Conservation (phyloP, 92 coral and sea anemone species). For the Plumapathes pennacea region DNA sequence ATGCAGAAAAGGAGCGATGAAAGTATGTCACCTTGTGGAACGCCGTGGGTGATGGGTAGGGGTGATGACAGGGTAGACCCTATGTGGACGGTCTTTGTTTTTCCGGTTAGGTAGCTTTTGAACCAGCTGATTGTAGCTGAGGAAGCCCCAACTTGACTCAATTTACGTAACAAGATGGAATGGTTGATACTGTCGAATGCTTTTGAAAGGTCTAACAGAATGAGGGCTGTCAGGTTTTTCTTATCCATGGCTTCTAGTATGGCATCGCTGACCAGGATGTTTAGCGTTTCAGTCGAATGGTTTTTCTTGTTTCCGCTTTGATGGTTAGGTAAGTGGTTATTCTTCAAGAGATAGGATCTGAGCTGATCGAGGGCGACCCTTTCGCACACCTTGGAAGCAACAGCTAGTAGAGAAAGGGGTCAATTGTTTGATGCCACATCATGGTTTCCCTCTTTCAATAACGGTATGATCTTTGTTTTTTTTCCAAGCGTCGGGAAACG, state of each 20-base stretch:
- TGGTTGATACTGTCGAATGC: too few relatives aligned
- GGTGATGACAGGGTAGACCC: slow-evolving; percentile 39
- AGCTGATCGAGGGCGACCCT: slow-evolving; percentile 46
- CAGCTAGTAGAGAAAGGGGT: slow-evolving; percentile 39
- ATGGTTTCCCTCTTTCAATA: slow-evolving; percentile 40
- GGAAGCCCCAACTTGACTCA: too few relatives aligned
- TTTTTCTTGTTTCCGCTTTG: neutral
- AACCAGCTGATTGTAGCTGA: too few relatives aligned
- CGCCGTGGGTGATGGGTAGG: slow-evolving; percentile 51
- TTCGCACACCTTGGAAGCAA: slow-evolving; percentile 53
- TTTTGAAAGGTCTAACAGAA: too few relatives aligned
- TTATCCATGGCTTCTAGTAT: too few relatives aligned
- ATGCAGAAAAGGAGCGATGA: slow-evolving; percentile 54
- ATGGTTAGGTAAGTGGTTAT: slow-evolving; percentile 4
- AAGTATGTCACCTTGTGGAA: slow-evolving; percentile 55
- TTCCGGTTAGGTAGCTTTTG: slow-evolving; percentile 26
- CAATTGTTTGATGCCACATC: slow-evolving; percentile 37
- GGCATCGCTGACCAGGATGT: too few relatives aligned
- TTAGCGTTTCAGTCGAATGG: too few relatives aligned
- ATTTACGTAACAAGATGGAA: too few relatives aligned
- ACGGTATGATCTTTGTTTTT: slow-evolving; percentile 53
- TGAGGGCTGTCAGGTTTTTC: too few relatives aligned
- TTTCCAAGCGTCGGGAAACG: slow-evolving; percentile 45
- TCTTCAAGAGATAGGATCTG: slow-evolving; percentile 4
- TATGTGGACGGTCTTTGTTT: slow-evolving; percentile 34